Conservation (phyloP, 2,888 invertebrate species). For the Lacanobia oleracea region DNA sequence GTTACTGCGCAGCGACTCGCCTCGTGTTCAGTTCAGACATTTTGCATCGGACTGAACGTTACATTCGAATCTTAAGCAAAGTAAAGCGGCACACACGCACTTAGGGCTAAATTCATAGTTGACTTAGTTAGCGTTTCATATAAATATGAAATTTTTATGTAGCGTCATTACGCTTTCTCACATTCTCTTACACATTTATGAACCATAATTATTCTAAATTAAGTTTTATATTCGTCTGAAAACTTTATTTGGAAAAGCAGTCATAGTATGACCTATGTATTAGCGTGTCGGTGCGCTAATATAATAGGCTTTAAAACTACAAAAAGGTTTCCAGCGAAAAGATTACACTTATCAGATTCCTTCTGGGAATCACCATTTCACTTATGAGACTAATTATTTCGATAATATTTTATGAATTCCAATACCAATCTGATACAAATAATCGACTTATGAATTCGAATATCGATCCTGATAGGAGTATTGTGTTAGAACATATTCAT, state of each 20-base stretch:
- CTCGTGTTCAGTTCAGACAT: background rate
- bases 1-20: background rate
- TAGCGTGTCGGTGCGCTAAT: no score
- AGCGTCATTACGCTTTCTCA: no score
- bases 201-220: background rate
- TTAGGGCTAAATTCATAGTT: background rate
- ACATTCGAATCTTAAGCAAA: background rate
- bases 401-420: background rate
- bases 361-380: background rate
- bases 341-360: conserved; percentile 10
- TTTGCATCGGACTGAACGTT: background rate
- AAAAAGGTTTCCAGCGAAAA: conserved; percentile 2
- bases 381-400: background rate
- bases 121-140: no score
- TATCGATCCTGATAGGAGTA: conserved; percentile 7
- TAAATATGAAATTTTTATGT: background rate
- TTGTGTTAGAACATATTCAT: background rate
- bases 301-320: background rate
- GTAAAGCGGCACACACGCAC: background rate
- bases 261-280: background rate
- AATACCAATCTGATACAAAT: conserved; percentile 5
- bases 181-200: no score
- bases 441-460: conserved; percentile 3
- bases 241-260: background rate
- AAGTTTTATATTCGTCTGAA: background rate